Conservation (phyloP, 2,113 vertebrate species). For the Cyprinodon variegatus region DNA sequence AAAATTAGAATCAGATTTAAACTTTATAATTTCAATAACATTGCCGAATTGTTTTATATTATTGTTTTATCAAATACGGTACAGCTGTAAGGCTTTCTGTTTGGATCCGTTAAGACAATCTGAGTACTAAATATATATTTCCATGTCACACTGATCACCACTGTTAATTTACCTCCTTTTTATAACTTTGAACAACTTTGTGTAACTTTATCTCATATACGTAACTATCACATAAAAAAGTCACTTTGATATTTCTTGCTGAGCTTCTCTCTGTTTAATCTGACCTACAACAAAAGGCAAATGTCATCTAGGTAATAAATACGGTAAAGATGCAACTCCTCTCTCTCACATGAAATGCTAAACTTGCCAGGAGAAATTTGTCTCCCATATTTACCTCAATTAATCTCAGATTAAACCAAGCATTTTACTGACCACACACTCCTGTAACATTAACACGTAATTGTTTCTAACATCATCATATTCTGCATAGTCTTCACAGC, state of each 20-base stretch:
- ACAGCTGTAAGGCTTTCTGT: too few relatives aligned
- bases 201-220: background rate
- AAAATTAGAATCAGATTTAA: background rate
- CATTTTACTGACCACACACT: constrained; percentile 38
- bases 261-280: constrained; percentile 2
- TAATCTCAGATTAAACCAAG: constrained; percentile 40
- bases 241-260: background rate
- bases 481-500: constrained; percentile 1
- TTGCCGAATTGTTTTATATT: too few relatives aligned
- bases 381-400: constrained; percentile 20
- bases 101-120: too few relatives aligned
- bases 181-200: background rate
- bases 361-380: background rate
- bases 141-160: too few relatives aligned
- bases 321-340: constrained; percentile 1
- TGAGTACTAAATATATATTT: too few relatives aligned
- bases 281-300: background rate
- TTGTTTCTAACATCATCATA: constrained; percentile 8
- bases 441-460: constrained; percentile 11
- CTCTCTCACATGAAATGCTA: background rate
- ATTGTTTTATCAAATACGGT: too few relatives aligned
- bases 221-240: background rate
- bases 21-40: too few relatives aligned
- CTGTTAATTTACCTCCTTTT: background rate
- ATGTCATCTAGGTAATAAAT: background rate